Percentiles rank a stretch among this genome's conserved stretches.
These are phyloP conservation scores for Prionchulus punctatus DNA, from an alignment of 2,888 invertebrate genomes.

Conservation along the genomic window DNA sequence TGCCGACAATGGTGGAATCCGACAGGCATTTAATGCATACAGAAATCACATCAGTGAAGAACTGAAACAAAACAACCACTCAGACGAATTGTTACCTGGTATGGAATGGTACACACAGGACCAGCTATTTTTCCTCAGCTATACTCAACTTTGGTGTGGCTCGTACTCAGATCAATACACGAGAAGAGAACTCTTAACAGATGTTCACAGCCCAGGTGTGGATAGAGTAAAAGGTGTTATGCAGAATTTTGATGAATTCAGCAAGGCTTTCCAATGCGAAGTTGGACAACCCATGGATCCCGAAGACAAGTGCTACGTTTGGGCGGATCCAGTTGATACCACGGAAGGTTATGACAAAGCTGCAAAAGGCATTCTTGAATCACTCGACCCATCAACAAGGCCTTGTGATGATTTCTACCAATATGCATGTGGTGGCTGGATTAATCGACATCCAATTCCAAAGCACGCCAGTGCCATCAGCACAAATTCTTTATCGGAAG, in stretches of 20 bases:
- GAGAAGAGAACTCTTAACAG: constrained; percentile 58
- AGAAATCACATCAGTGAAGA: too few relatives aligned
- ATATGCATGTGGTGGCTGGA: too few relatives aligned
- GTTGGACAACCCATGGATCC: constrained; percentile 74
- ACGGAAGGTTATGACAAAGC: too few relatives aligned
- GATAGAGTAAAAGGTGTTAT: constrained; percentile 29
- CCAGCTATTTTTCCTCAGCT: not conserved
- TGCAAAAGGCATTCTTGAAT: too few relatives aligned
- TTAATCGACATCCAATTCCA: too few relatives aligned
- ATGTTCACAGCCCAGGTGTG: constrained; percentile 73
- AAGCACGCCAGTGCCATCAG: too few relatives aligned
- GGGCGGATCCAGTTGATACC: too few relatives aligned
- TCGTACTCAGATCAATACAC: constrained; percentile 16
- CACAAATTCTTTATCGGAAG: too few relatives aligned
- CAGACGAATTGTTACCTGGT: not conserved
- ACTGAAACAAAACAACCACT: not conserved
- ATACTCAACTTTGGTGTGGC: constrained; percentile 19
- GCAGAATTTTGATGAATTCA: constrained; percentile 68
- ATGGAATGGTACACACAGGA: not conserved
- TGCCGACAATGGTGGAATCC: not conserved
- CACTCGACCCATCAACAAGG: too few relatives aligned
- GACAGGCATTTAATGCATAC: not conserved
- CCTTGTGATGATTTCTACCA: too few relatives aligned
- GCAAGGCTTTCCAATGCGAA: constrained; percentile 68
- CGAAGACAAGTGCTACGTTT: constrained; percentile 6